Percentiles rank a stretch among this genome's conserved stretches.
phyloP scores from a whole-genome alignment of 1,140 invertebrate species.

The Anastrepha ludens region DNA sequence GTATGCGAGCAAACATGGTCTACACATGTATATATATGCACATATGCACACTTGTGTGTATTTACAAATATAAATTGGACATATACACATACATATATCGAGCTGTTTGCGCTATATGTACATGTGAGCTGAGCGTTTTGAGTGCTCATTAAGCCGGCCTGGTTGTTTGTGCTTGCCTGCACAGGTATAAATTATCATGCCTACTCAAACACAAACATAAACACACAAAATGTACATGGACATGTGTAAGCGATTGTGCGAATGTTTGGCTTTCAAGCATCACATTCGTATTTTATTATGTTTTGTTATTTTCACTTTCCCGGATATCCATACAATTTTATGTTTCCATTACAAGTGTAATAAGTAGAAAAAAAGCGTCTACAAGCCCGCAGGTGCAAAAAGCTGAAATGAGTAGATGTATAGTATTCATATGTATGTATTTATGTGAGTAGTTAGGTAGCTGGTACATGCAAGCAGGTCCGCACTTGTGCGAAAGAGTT shows the following conservation, averaged over 20 bases:
- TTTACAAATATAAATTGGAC: not conserved
- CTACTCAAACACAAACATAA: too few species aligned
- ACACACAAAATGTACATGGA: too few species aligned
- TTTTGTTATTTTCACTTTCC: not conserved
- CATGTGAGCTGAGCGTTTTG: not conserved
- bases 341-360: slow-evolving; percentile 33
- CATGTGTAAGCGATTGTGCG: not conserved
- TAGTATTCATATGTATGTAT: not conserved
- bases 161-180: not conserved
- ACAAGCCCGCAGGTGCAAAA: slow-evolving; percentile 12
- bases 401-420: not conserved
- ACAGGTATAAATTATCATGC: too few species aligned
- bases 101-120: too few species aligned
- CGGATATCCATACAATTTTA: not conserved
- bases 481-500: not conserved
- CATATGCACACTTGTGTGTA: not conserved
- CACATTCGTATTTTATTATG: not conserved
- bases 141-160: not conserved
- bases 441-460: not conserved
- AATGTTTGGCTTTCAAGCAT: not conserved
- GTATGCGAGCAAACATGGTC: not conserved
- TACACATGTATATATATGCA: not conserved
- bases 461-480: not conserved
- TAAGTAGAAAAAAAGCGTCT: not conserved
- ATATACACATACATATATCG: too few species aligned